Base-by-base conservation (phyloP, 2,113 vertebrate species). In the Hystrix brachyura region DNA sequence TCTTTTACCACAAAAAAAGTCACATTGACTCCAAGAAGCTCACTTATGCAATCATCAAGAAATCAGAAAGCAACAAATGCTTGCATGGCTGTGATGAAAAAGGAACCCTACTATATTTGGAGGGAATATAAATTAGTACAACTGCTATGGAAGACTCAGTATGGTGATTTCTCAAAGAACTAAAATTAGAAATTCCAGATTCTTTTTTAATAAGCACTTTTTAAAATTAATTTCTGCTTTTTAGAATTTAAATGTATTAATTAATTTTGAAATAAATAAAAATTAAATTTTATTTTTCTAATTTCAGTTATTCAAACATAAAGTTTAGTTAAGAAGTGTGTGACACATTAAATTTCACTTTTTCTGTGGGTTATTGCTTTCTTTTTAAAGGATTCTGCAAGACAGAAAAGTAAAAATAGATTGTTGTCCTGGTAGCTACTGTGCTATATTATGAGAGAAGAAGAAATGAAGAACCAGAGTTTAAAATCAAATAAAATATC, bases 381-480 rank as follows among this genome's bases (percentile, higher is more conserved):
- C 25, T 76, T 86, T 87, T 72, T 32, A 19, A 78, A 71, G 23
- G 74, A 78, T 53, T 86, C 65, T 15, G 43, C 38, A 95, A 67
- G 13, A 83, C 82, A 78, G 72, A 67, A 89, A 76, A 78, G 25
- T 79, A 60, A 95, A 96, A 95, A 91, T 59, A 78, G 15, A 51
- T 69, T 18, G 18, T 34, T 82, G 12, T 10, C 1, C 7, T 81
- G n/a, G 32, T 89, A 86, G 10, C 25, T 91, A 48, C 79, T 84
- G 10, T 55, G 43, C 51, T 96, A 13, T 83, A 79, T 53, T 34
- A 43, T 57, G 4, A 21, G 5, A 27, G 4, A 69, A 81, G 23
- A 48, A 80, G 9, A 86, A 64, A 51, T 27, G 1, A 55, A 23
- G 7, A 13, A 21, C 2, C n/a, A 91, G 9, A 64, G 6, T 32